Percentiles rank a stretch among this genome's conserved stretches.
Evolutionary conservation across 2,797 vertebrate species (phyloP).

Genomic region (Protosalanx chinensis): DNA sequence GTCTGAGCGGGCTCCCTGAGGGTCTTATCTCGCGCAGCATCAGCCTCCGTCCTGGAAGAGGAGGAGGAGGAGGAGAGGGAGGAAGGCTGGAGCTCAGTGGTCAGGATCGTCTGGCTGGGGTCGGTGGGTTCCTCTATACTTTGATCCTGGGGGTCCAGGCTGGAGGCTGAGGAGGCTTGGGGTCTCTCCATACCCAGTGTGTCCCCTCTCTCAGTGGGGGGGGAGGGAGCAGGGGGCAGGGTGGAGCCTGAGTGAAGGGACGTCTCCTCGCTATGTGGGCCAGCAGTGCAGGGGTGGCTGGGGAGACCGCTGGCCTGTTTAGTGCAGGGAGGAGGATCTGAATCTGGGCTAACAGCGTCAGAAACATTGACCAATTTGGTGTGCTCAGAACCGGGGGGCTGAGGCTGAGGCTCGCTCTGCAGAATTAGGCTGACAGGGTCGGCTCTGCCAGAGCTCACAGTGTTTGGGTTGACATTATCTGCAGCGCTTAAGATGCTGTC

Average conservation of each 20-base stretch:
- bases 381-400: slow-evolving; percentile 40
- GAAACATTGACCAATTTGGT: slow-evolving; percentile 38
- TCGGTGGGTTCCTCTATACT: slow-evolving; percentile 69
- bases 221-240: slow-evolving; percentile 31
- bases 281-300: slow-evolving; percentile 35
- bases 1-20: slow-evolving; percentile 47
- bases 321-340: slow-evolving; percentile 16
- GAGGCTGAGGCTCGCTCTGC: slow-evolving; percentile 27
- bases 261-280: slow-evolving; percentile 50
- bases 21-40: slow-evolving; percentile 34
- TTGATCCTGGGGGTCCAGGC: slow-evolving; percentile 55
- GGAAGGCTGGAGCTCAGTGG: slow-evolving; percentile 54
- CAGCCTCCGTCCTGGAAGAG: neutral
- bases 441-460: slow-evolving; percentile 43
- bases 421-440: slow-evolving; percentile 24
- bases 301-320: slow-evolving; percentile 46
- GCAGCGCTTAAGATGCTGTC: slow-evolving; percentile 13
- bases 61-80: slow-evolving; percentile 32
- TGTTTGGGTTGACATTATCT: slow-evolving; percentile 42
- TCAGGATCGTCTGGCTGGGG: slow-evolving; percentile 57
- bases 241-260: slow-evolving; percentile 21
- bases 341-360: slow-evolving; percentile 39
- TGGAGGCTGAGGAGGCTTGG: slow-evolving; percentile 49
- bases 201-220: slow-evolving; percentile 60
- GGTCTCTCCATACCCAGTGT: slow-evolving; percentile 47